Evolutionary conservation across 2,797 vertebrate species (phyloP), one percentile per base, ranked within the genome.

Genomic region (Acanthurus tractus): DNA sequence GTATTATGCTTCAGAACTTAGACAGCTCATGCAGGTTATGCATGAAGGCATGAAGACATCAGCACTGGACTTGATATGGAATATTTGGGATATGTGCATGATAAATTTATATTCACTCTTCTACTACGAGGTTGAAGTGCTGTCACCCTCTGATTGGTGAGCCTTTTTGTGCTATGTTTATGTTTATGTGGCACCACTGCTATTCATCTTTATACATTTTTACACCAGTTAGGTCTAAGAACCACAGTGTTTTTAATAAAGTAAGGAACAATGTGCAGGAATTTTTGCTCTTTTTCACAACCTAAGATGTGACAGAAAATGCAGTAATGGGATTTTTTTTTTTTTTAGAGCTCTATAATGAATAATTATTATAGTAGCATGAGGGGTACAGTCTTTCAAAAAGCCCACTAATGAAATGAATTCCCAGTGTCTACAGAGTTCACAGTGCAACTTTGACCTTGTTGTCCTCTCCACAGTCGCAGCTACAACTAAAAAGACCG

Each of bases 391-490:
- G 10, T 57, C 46, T 49, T 77, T 76, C 44, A 53, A 56, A 64
- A 50, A 67, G 64, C 29, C 74, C 56, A n/a, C 69, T 82, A 81
- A 88, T 86, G 61, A 85, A 83, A 87, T 67, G 18, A 66, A 84
- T 81, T 86, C 64, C 67, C 76, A 42, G 54, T 25, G 42, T 84
- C 61, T 63, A 8, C 64, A 75, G 50, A 74, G 63, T 81, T 86
- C 84, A 81, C 76, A 69, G 81, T 29, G 49, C 25, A 55, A 23
- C 44, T 79, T 64, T 87, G 86, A 87, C 82, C 84, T 62, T 42
- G 70, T 76, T 84, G 76, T 86, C 81, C 85, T 86, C 78, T 75
- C 81, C 63, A n/a, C 76, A 50, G 79, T 64, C 18, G 38, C 75
- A 25, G 75, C 64, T 80, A 68, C 65, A 81, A 74, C 84, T 65